Conservation (phyloP, 2,888 invertebrate genomes). For the Fissipunctia ypsillon region DNA sequence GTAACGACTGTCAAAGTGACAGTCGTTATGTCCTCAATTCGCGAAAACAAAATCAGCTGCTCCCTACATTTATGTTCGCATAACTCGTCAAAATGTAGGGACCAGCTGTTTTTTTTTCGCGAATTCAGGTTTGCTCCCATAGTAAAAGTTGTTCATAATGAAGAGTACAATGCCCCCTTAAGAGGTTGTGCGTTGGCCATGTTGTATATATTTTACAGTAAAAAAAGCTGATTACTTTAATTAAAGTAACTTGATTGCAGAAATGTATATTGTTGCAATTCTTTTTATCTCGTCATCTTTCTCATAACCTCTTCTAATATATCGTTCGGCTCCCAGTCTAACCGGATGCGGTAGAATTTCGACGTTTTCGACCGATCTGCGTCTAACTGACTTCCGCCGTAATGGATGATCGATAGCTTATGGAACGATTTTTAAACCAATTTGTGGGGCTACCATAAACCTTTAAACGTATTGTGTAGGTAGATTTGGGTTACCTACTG, state of each 20-base stretch:
- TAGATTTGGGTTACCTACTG: neutral
- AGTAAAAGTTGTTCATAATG: too few species aligned
- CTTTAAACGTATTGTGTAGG: neutral
- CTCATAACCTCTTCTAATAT: neutral
- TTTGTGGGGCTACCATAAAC: neutral
- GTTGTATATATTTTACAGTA: neutral
- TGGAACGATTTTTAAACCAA: constrained; percentile 29
- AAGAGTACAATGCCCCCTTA: too few species aligned
- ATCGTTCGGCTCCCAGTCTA: neutral
- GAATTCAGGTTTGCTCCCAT: too few species aligned
- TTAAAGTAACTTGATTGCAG: neutral
- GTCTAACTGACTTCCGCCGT: constrained; percentile 17
- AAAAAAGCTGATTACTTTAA: neutral
- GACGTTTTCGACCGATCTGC: constrained; percentile 5
- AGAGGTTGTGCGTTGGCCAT: too few species aligned
- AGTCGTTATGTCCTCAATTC: too few species aligned
- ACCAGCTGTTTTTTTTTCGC: too few species aligned
- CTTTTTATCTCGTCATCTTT: neutral
- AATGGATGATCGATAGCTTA: constrained; percentile 1
- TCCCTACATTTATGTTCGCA: too few species aligned
- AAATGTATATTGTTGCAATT: neutral
- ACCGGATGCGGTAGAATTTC: constrained; percentile 10
- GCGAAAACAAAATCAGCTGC: too few species aligned
- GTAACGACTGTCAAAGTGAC: too few species aligned
- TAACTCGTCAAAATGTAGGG: too few species aligned